Base-by-base conservation (phyloP, 2,797 vertebrate species). In the Chaetodon trifasciatus region DNA sequence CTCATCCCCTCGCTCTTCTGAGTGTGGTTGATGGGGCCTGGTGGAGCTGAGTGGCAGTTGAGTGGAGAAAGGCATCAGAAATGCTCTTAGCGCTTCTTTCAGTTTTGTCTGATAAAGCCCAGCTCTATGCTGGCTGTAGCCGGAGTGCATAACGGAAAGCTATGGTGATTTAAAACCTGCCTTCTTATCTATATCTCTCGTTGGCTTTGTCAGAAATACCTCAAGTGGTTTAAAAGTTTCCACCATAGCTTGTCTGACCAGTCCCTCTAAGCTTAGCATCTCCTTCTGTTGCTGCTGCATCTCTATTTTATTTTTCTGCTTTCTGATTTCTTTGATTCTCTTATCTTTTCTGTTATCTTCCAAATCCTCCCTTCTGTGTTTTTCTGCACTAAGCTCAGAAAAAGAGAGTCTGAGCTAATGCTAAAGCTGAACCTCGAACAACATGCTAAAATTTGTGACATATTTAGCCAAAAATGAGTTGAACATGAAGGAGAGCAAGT, bases 81-180 rank as follows among this genome's bases (percentile, higher is more conserved):
- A 82, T 63, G 83, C 88, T 88, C 86, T 82, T 85, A 77, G 77
- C n/a, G 2, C 73, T 75, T 88, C 65, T 71, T 60, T 83, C 24
- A 79, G 49, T 65, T 71, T 68, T 28, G 81, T 72, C 28, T 66
- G 79, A 83, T 84, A 76, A 85, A 53, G 63, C 24, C 19, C 23
- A 2, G 42, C 42, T 76, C 52, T 74, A 28, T 70, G 21, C 42
- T 42, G 49, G 61, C 71, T 2, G 17, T 55, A 72, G 63, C 49
- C 55, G 58, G 52, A 84, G 74, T 72, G 56, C 79, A 50, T 49
- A 47, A 57, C 19, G 15, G 37, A 65, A 76, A 71, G 65, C 42
- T 58, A 46, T 6, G 16, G 61, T 28, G 32, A 76, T 80, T 37
- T 21, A 70, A 80, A 86, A 64, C 62, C 58, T 23, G 8, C 17